Conservation (phyloP, 2,113 vertebrate genomes). For the Gobius niger region DNA sequence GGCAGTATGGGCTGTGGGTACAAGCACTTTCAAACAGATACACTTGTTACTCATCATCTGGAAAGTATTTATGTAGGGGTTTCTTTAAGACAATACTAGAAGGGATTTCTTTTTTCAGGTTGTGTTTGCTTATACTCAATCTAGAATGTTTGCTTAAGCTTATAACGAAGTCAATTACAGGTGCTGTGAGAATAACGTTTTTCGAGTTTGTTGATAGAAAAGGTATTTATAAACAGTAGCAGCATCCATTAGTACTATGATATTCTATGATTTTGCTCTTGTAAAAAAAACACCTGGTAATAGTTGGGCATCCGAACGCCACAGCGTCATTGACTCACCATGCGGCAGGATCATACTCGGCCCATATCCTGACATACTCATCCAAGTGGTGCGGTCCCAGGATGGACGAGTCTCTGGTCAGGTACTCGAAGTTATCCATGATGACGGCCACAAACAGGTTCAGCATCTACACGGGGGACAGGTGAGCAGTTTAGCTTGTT, state of each 20-base stretch:
- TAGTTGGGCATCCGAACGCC: background rate
- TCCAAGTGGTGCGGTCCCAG: constrained; percentile 97
- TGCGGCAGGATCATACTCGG: constrained; percentile 97
- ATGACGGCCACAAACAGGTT: constrained; percentile 99
- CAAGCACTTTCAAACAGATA: background rate
- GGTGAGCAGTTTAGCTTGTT: background rate
- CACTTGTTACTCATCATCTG: no score
- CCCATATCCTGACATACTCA: constrained; percentile 99
- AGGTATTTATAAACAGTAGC: no score
- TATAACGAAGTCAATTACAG: no score
- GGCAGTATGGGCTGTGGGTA: constrained; percentile 15
- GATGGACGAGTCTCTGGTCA: constrained; percentile 97
- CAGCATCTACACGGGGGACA: constrained; percentile 84
- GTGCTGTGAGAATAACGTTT: no score
- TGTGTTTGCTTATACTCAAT: no score
- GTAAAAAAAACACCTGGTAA: background rate
- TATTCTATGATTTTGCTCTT: no score
- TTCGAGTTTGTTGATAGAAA: no score
- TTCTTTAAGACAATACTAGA: background rate
- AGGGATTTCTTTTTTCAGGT: no score
- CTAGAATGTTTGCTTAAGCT: no score
- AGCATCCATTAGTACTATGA: no score
- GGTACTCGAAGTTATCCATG: constrained; percentile 99
- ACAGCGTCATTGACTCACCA: constrained; percentile 83
- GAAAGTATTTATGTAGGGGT: no score